Evolutionary conservation across 30 jellyfish, hydroid and myxozoan species (phyloP).

Genomic region (Cassiopea xamachana): DNA sequence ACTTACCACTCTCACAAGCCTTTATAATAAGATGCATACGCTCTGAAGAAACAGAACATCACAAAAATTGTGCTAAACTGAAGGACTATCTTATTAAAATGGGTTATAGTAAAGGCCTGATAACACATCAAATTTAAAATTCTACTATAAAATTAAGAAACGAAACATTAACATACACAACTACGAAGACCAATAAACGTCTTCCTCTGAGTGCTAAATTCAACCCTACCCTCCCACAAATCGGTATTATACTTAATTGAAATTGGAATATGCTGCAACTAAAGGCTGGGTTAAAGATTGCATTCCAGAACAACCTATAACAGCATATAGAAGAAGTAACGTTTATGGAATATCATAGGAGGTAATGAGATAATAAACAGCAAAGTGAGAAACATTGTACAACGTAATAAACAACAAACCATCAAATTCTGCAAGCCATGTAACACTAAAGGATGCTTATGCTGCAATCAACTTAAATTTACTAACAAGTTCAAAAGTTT

Average conservation of each 20-base stretch:
- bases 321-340: slow-evolving; percentile 24
- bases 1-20: slow-evolving; percentile 6
- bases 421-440: slow-evolving; percentile 30
- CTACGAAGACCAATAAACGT: slow-evolving; percentile 6
- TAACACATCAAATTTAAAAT: slow-evolving; percentile 5
- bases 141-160: not conserved
- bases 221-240: slow-evolving; percentile 27
- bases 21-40: not conserved
- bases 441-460: slow-evolving; percentile 13
- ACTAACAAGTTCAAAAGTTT: no score
- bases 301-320: slow-evolving; percentile 25
- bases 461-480: no score
- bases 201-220: slow-evolving; percentile 19
- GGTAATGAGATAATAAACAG: slow-evolving; percentile 21
- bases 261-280: slow-evolving; percentile 23
- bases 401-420: slow-evolving; percentile 12
- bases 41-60: slow-evolving; percentile 36
- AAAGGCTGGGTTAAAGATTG: not conserved
- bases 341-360: slow-evolving; percentile 16
- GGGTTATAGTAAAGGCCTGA: slow-evolving; percentile 10
- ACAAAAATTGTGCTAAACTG: slow-evolving; percentile 1
- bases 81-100: not conserved
- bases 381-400: not conserved
- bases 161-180: slow-evolving; percentile 24
- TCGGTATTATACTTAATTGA: slow-evolving; percentile 9